Conservation (phyloP, 1,140 invertebrate species). For the Ostrea denselamellosa region DNA sequence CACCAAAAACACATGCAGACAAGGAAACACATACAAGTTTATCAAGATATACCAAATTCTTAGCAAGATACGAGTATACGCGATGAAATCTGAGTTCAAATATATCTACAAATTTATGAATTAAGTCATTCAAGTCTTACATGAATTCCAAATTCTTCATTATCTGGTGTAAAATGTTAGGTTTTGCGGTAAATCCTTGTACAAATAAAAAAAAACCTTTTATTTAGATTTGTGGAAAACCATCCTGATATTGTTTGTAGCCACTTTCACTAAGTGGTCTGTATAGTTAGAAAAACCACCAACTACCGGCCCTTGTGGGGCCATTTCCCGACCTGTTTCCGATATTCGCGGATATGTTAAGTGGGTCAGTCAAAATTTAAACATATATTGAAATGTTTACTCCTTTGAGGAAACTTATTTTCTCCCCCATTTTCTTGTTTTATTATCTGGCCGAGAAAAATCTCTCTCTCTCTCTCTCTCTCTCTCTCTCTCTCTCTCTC, state of each 20-base stretch:
- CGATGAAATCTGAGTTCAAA: too few species aligned
- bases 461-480: too few species aligned
- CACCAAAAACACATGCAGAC: not conserved
- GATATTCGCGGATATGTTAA: slow-evolving; percentile 22
- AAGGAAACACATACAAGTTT: not conserved
- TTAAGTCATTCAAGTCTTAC: too few species aligned
- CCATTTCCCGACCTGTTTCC: slow-evolving; percentile 27
- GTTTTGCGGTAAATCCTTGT: too few species aligned
- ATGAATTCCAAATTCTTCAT: too few species aligned
- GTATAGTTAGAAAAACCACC: not conserved
- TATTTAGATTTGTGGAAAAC: slow-evolving; percentile 15
- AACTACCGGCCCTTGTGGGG: not conserved
- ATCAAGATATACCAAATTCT: too few species aligned
- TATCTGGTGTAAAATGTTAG: too few species aligned
- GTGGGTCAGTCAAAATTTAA: slow-evolving; percentile 30
- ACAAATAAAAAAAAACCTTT: not conserved
- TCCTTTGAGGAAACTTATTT: not conserved
- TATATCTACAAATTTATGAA: too few species aligned
- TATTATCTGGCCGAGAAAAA: not conserved
- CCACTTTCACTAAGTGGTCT: not conserved
- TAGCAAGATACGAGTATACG: too few species aligned
- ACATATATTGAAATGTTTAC: slow-evolving; percentile 24
- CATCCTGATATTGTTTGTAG: not conserved
- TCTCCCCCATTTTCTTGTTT: not conserved
- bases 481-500: too few species aligned